Evolutionary conservation across 1,140 invertebrate species (phyloP), one percentile per base, ranked within the genome.

Genomic region (Bicyclus anynana): DNA sequence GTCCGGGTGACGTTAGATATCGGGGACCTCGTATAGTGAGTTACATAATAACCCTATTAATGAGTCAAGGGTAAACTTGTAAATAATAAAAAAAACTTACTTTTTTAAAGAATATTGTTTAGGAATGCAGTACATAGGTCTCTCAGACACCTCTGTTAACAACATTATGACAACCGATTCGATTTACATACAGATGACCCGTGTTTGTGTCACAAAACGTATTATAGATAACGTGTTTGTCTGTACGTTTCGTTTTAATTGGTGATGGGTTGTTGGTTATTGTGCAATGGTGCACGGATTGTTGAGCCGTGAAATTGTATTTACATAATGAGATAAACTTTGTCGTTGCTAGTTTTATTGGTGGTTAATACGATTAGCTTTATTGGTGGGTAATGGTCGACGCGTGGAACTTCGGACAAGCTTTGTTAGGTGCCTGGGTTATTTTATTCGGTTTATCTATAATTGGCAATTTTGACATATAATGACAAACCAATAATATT

Each of bases 301-400:
- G 26, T 50, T 50, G 17, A 49, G 58, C 59, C 57, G 64, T 67
- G 47, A 67, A 65, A 62, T 56, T 29, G 16, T 65, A 72, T 75
- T 75, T 62, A 72, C 69, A 70, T 72, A 75, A 70, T 67, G 48
- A 52, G 64, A 69, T 70, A 67, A 59, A 54, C 53, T 65, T 64
- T 21, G 53, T 35, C 46, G 59, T 46, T 57, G 37, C 48, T 38
- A 38, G 18, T 46, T 62, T 56, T 53, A 62, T 56, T 53, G 48
- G 40, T 56, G 38, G 47, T 59, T 59, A 64, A 52, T 64, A 55
- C 52, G 40, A 44, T 53, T 64, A 56, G 37, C 35, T 64, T 64
- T 64, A 64, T 64, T 53, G 49, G 26, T 54, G 40, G 53, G 26
- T 29, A 47, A 46, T 40, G 53, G 26, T 17, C 51, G 51, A 29